These are phyloP conservation scores for Drosophila antonietae DNA, from an alignment of 2,888 invertebrate species.

Conservation along the genomic window DNA sequence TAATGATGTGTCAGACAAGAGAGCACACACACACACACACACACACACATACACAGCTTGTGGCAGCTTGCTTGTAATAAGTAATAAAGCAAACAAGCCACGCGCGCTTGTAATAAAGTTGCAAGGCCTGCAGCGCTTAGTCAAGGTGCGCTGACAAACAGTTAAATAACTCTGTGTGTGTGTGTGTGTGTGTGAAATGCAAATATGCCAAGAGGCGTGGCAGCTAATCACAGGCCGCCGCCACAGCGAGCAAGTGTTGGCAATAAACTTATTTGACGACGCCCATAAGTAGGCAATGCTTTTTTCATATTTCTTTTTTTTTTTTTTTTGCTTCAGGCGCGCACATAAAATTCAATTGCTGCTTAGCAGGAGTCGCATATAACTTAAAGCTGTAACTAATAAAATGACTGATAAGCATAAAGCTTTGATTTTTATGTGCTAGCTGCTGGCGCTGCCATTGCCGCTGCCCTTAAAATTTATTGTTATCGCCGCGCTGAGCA, in stretches of 20 bases:
- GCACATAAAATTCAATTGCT: slow-evolving; percentile 74
- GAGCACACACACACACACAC: not conserved
- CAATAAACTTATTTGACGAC: slow-evolving; percentile 52
- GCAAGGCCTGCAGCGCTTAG: slow-evolving; percentile 37
- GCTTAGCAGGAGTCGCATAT: slow-evolving; percentile 60
- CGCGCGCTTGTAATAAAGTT: slow-evolving; percentile 59
- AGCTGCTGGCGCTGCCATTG: not conserved
- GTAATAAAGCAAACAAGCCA: slow-evolving; percentile 69
- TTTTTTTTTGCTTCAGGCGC: not conserved
- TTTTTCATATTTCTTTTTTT: slow-evolving; percentile 37
- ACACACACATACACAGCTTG: slow-evolving; percentile 6
- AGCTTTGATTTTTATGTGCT: slow-evolving; percentile 73
- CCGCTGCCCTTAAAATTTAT: slow-evolving; percentile 45
- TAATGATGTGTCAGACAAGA: slow-evolving; percentile 66
- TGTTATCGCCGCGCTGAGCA: slow-evolving; percentile 48
- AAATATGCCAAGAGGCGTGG: slow-evolving; percentile 54
- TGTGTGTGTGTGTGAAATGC: slow-evolving; percentile 34
- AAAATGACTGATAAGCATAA: slow-evolving; percentile 65
- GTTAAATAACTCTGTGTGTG: slow-evolving; percentile 1
- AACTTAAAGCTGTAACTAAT: slow-evolving; percentile 77
- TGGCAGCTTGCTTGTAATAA: slow-evolving; percentile 40
- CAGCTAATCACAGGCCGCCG: slow-evolving; percentile 61
- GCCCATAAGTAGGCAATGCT: slow-evolving; percentile 67
- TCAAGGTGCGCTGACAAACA: slow-evolving; percentile 32
- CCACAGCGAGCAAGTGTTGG: slow-evolving; percentile 19